Conservation (phyloP, 2,113 vertebrate species). For the Hypocryptadius cinnamomeus region DNA sequence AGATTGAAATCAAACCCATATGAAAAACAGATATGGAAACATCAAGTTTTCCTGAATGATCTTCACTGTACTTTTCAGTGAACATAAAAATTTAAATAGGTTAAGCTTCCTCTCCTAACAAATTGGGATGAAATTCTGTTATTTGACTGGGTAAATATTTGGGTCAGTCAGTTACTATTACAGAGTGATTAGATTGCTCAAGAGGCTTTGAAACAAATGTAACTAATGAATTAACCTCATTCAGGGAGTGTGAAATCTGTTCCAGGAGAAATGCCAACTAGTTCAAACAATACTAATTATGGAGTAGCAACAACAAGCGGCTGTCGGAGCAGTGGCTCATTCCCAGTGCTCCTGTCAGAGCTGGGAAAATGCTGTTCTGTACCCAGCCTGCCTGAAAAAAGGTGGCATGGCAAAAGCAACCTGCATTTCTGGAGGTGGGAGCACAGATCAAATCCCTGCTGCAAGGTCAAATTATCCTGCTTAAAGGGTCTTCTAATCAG, state of each 20-base stretch:
- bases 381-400: not conserved
- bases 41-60: not conserved
- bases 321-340: not conserved
- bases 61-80: not conserved
- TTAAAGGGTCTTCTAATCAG: not conserved
- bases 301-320: not conserved
- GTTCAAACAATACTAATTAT: conserved; percentile 54
- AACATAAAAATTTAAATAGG: not conserved
- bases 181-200: conserved; percentile 32
- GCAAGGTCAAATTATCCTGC: not conserved
- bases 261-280: conserved; percentile 52
- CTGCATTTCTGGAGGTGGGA: not conserved
- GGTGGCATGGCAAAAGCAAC: not conserved
- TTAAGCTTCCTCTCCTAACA: not conserved
- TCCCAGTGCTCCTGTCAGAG: not conserved
- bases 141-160: conserved; percentile 17
- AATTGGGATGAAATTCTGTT: not conserved
- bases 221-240: conserved; percentile 65
- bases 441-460: not conserved
- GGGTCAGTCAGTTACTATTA: conserved; percentile 56
- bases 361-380: not conserved
- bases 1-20: not conserved
- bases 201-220: conserved; percentile 61
- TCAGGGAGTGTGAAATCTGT: conserved; percentile 48
- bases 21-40: not conserved